phyloP scores from a whole-genome alignment of 2,797 vertebrate species.

The Allenopithecus nigroviridis region DNA sequence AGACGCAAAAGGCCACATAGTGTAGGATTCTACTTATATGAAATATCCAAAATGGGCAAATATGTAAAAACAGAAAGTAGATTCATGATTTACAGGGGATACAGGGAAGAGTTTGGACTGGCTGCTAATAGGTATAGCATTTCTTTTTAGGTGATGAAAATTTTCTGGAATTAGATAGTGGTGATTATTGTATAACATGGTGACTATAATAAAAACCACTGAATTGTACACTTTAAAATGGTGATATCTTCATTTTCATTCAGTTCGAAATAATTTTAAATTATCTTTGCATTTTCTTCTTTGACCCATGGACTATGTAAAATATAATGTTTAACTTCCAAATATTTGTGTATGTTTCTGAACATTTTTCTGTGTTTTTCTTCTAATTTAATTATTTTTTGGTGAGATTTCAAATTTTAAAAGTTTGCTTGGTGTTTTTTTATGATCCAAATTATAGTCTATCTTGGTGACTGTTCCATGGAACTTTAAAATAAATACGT shows the following conservation, averaged over 20 bases:
- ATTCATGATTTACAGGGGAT: not conserved
- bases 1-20: not conserved
- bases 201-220: not conserved
- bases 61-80: not conserved
- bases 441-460: not conserved
- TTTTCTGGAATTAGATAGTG: not conserved
- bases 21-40: not conserved
- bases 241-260: slow-evolving; percentile 1
- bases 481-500: not conserved
- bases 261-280: slow-evolving; percentile 28
- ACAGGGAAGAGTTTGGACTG: not conserved
- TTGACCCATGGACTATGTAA: not conserved
- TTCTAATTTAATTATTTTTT: slow-evolving; percentile 45
- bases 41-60: not conserved
- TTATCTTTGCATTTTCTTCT: not conserved
- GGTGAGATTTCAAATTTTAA: slow-evolving; percentile 5
- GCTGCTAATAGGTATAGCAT: not conserved
- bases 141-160: not conserved
- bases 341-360: slow-evolving; percentile 13
- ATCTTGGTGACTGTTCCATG: not conserved
- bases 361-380: slow-evolving; percentile 33
- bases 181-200: not conserved
- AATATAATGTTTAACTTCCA: slow-evolving; percentile 21
- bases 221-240: not conserved
- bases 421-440: not conserved